Percentiles rank a stretch among this genome's conserved stretches.
Evolutionary conservation across 2,797 vertebrate species (phyloP).

Genomic region (Babyrousa celebensis): DNA sequence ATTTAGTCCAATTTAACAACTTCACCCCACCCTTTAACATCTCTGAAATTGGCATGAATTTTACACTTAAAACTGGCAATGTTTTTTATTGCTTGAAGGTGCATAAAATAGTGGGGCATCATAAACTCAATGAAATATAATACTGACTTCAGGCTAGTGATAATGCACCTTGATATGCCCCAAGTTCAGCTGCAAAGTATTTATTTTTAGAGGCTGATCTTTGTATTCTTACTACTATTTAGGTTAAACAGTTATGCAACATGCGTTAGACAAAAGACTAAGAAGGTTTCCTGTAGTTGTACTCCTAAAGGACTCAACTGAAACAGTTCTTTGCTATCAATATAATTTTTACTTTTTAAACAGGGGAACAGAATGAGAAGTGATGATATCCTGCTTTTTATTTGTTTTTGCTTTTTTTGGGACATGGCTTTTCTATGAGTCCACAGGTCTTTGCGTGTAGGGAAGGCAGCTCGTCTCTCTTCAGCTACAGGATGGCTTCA

Average conservation of each 20-base stretch:
- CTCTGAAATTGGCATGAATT: slow-evolving; percentile 46
- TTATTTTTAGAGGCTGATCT: slow-evolving; percentile 51
- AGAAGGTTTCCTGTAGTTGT: slow-evolving; percentile 1
- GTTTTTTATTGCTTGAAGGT: not conserved
- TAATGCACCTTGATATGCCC: not conserved
- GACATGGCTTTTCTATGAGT: slow-evolving; percentile 32
- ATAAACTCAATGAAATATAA: slow-evolving; percentile 30
- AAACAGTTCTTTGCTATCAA: slow-evolving; percentile 12
- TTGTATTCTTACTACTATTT: slow-evolving; percentile 28
- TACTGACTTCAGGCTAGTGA: not conserved
- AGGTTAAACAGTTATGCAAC: slow-evolving; percentile 12
- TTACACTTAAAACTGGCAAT: not conserved
- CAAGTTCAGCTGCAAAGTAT: not conserved
- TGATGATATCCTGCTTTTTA: not conserved
- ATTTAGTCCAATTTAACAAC: slow-evolving; percentile 30
- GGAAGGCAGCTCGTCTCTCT: slow-evolving; percentile 31
- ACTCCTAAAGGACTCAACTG: not conserved
- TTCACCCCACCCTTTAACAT: not conserved
- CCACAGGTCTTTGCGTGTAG: not conserved
- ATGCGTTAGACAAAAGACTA: not conserved
- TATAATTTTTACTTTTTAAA: slow-evolving; percentile 62
- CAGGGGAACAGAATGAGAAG: not conserved
- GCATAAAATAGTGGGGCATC: not conserved
- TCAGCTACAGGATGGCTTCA: slow-evolving; percentile 64
- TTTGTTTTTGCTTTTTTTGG: not conserved